These are phyloP conservation scores for Omphaloscelis lunosa DNA, from an alignment of 2,888 invertebrate species.

Conservation along the genomic window DNA sequence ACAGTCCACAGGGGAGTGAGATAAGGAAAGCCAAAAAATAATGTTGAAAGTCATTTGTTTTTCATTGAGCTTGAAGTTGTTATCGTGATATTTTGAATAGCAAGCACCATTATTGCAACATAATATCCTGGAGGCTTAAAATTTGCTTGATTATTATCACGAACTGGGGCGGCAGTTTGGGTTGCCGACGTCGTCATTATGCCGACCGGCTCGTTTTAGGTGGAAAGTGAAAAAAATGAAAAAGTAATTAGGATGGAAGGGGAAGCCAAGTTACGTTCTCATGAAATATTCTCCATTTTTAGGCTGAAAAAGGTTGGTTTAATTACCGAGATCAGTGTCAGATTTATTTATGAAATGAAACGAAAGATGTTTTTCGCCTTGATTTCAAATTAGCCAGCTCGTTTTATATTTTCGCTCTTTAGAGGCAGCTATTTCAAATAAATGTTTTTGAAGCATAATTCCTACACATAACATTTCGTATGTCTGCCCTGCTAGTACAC, in stretches of 20 bases:
- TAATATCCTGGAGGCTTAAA: constrained; percentile 41
- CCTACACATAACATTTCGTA: neutral
- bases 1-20: neutral
- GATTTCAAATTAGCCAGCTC: neutral
- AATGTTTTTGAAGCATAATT: constrained; percentile 5
- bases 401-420: constrained; percentile 8
- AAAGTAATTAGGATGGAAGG: constrained; percentile 63
- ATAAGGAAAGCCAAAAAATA: neutral
- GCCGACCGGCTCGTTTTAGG: constrained; percentile 41
- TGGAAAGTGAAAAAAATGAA: constrained; percentile 59
- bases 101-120: constrained; percentile 42
- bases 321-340: constrained; percentile 49
- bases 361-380: constrained; percentile 1
- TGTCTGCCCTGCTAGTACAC: constrained; percentile 24
- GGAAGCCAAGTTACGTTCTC: constrained; percentile 43
- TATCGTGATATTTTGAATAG: constrained; percentile 27
- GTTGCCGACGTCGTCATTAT: constrained; percentile 54
- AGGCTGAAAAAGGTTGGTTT: constrained; percentile 48
- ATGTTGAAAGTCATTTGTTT: constrained; percentile 30
- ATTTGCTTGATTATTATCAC: constrained; percentile 58
- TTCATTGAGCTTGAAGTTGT: constrained; percentile 6
- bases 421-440: neutral
- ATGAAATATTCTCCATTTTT: constrained; percentile 47
- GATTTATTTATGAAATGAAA: constrained; percentile 28
- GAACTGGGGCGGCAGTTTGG: constrained; percentile 40